These are phyloP conservation scores for Calypte anna DNA, from an alignment of 2,113 vertebrate species.

Conservation along the genomic window DNA sequence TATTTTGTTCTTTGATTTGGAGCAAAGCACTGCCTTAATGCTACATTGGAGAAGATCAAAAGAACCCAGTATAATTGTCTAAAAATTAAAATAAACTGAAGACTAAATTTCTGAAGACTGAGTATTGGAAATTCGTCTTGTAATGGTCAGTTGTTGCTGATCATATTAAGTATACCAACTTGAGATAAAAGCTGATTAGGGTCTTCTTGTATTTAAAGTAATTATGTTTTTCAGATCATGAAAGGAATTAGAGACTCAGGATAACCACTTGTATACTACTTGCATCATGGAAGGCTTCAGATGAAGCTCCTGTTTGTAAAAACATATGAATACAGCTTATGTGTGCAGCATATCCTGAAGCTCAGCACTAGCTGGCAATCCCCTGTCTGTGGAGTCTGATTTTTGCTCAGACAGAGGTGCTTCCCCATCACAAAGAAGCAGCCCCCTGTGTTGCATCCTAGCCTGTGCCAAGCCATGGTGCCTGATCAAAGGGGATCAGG, in stretches of 20 bases:
- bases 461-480: accelerated
- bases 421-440: background rate
- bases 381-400: background rate
- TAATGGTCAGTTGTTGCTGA: background rate
- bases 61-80: background rate
- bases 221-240: background rate
- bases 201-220: background rate
- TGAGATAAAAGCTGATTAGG: background rate
- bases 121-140: background rate
- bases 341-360: too few relatives aligned
- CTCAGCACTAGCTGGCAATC: background rate
- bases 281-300: background rate
- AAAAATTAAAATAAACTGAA: background rate
- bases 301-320: background rate
- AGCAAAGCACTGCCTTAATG: background rate
- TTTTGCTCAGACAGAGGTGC: background rate
- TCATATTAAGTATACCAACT: background rate
- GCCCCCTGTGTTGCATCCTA: accelerated
- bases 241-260: background rate
- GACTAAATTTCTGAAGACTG: background rate
- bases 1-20: conserved; percentile 3
- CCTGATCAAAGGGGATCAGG: too few relatives aligned
- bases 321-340: background rate
- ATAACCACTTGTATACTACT: background rate
- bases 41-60: background rate